Evolutionary conservation across 2,113 vertebrate species (phyloP).

Genomic region (Upupa epops): DNA sequence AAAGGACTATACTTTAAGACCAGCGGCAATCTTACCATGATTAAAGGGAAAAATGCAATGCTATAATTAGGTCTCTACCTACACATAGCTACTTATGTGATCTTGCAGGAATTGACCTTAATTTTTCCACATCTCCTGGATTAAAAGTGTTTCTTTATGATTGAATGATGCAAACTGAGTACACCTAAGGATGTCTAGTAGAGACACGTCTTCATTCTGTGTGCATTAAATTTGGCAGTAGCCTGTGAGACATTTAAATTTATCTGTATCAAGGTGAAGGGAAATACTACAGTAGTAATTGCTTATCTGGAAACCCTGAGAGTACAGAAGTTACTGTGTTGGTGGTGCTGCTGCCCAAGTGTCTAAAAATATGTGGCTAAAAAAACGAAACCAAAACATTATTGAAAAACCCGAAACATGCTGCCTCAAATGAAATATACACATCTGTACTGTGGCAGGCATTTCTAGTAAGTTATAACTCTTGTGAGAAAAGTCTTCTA

Average conservation of each 20-base stretch:
- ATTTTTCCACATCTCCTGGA: not conserved
- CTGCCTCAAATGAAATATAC: not conserved
- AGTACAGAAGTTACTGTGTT: not conserved
- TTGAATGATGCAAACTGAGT: not conserved
- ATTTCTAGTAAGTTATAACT: not conserved
- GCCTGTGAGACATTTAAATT: not conserved
- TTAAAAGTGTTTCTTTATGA: not conserved
- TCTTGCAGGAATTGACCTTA: not conserved
- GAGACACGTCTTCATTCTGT: not conserved
- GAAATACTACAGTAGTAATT: not conserved
- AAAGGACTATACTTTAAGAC: not conserved
- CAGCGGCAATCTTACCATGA: not conserved
- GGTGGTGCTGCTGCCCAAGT: not conserved
- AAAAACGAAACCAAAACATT: not conserved
- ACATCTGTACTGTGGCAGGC: not conserved
- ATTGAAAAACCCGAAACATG: too few relatives aligned
- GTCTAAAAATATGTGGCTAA: not conserved
- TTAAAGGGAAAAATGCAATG: not conserved
- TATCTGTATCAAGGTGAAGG: constrained; percentile 2
- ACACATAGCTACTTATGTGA: not conserved
- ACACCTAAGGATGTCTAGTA: not conserved
- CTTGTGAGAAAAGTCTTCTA: not conserved
- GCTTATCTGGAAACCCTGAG: not conserved
- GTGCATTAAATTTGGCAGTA: not conserved
- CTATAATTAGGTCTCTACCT: not conserved